These are phyloP conservation scores for Carettochelys insculpta DNA, from an alignment of 2,113 vertebrate species.

Conservation along the genomic window DNA sequence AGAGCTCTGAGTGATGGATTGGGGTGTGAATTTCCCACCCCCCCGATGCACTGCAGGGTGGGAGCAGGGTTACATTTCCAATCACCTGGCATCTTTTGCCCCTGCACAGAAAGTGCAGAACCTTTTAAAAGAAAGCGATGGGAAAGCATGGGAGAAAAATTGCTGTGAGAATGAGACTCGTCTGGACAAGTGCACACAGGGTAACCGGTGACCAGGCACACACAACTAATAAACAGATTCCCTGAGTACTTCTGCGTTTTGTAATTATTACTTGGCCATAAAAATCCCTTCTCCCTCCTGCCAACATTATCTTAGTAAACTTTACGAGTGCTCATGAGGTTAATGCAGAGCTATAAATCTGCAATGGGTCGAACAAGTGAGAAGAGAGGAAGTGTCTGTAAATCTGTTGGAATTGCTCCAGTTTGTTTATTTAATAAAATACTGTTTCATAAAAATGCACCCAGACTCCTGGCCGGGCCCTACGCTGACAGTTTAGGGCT, in stretches of 20 bases:
- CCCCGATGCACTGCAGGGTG: fast-evolving
- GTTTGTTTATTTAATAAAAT: conserved; percentile 76
- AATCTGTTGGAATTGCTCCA: conserved; percentile 62
- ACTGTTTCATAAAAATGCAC: conserved; percentile 4
- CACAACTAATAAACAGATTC: conserved; percentile 42
- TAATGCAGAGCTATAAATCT: conserved; percentile 75
- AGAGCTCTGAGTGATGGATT: background rate
- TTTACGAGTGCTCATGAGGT: conserved; percentile 70
- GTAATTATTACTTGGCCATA: conserved; percentile 68
- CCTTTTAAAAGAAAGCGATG: background rate
- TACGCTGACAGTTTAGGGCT: fast-evolving
- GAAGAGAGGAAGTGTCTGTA: conserved; percentile 67
- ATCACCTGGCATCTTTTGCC: fast-evolving
- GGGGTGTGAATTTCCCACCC: background rate
- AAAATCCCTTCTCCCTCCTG: conserved; percentile 69
- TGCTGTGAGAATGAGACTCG: fast-evolving
- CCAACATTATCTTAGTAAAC: conserved; percentile 73
- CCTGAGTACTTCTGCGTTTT: conserved; percentile 47
- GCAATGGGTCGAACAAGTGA: conserved; percentile 49
- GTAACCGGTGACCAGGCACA: background rate
- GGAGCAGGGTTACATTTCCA: fast-evolving
- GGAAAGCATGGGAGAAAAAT: background rate
- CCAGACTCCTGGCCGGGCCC: fast-evolving
- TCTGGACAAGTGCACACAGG: fast-evolving
- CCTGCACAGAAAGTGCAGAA: fast-evolving